phyloP scores from a whole-genome alignment of 2,113 vertebrate genomes.

The Xiphophorus maculatus region DNA sequence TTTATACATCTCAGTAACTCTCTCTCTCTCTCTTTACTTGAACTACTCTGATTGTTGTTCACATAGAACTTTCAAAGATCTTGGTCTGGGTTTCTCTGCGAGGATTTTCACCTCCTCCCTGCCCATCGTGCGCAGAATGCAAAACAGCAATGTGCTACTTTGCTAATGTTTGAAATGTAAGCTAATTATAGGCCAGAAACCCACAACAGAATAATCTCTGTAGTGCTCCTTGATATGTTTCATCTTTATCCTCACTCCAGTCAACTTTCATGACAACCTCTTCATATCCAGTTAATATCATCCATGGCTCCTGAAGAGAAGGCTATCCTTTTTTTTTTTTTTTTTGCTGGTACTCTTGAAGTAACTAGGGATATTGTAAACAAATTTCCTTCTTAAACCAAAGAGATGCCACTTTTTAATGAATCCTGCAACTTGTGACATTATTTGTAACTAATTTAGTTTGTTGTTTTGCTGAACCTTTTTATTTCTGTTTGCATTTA shows the following conservation, averaged over 20 bases:
- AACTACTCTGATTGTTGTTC: slow-evolving; percentile 13
- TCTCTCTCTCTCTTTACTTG: slow-evolving; percentile 28
- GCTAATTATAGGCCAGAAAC: slow-evolving; percentile 52
- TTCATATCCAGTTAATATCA: slow-evolving; percentile 60
- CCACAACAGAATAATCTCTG: slow-evolving; percentile 46
- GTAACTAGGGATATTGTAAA: neutral
- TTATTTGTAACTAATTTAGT: neutral
- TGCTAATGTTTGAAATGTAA: slow-evolving; percentile 30
- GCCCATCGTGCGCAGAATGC: slow-evolving; percentile 10
- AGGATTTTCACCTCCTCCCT: slow-evolving; percentile 5
- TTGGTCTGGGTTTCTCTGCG: slow-evolving; percentile 2
- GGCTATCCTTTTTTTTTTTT: neutral
- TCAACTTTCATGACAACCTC: slow-evolving; percentile 50
- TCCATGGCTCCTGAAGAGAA: slow-evolving; percentile 39
- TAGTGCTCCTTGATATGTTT: slow-evolving; percentile 35
- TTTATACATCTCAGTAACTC: slow-evolving; percentile 24
- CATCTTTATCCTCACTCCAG: slow-evolving; percentile 47
- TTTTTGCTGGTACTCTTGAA: slow-evolving; percentile 19
- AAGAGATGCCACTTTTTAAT: neutral
- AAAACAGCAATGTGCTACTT: slow-evolving; percentile 30
- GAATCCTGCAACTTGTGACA: neutral
- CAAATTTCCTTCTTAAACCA: slow-evolving; percentile 1
- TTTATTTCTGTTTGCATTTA: neutral
- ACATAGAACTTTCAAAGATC: slow-evolving; percentile 3
- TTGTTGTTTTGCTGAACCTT: neutral